Evolutionary conservation across 2,888 invertebrate species (phyloP).

Genomic region (Vannuccia rotundouncinata): DNA sequence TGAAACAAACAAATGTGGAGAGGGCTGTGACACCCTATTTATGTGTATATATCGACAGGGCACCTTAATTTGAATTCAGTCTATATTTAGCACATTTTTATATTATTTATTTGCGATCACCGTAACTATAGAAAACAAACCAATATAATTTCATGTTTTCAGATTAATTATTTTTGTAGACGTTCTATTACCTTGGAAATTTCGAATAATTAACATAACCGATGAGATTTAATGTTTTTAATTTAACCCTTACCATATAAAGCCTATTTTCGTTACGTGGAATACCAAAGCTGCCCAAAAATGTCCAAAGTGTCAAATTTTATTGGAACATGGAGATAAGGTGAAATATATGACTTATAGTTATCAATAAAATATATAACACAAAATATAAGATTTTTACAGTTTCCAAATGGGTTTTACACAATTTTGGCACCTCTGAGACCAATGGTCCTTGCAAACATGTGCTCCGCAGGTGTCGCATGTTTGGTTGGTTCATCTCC

Average conservation of each 20-base stretch:
- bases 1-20: too few relatives aligned
- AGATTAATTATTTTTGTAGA: too few relatives aligned
- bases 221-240: too few relatives aligned
- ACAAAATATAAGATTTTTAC: background rate
- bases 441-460: constrained; percentile 18
- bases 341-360: background rate
- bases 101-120: too few relatives aligned
- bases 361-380: background rate
- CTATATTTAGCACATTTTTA: too few relatives aligned
- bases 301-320: constrained; percentile 18
- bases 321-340: constrained; percentile 6
- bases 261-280: background rate
- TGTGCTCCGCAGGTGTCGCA: constrained; percentile 5
- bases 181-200: too few relatives aligned
- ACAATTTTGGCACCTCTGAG: background rate
- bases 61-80: too few relatives aligned
- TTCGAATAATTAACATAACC: too few relatives aligned
- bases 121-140: too few relatives aligned
- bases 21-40: too few relatives aligned
- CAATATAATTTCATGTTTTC: too few relatives aligned
- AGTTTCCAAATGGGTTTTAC: background rate
- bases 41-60: too few relatives aligned
- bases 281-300: constrained; percentile 8
- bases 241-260: background rate
- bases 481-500: background rate